A percentile compares a stretch with the other conserved stretches of the same genome.
Evolutionary conservation across 2,113 vertebrate genomes (phyloP).

Genomic region (Percopsis transmontana): DNA sequence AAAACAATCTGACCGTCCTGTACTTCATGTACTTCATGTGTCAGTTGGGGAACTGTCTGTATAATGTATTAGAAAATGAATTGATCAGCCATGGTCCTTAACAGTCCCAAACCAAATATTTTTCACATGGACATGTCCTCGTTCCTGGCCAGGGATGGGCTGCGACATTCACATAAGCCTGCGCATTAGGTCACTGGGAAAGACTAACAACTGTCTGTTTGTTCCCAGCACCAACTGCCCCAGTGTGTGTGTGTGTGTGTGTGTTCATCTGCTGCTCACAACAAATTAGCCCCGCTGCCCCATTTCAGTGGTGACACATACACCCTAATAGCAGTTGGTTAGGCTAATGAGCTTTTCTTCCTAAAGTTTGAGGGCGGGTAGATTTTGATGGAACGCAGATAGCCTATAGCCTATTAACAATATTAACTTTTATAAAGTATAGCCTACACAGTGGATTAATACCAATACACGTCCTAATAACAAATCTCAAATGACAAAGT

Average conservation of each 20-base stretch:
- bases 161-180: slow-evolving; percentile 71
- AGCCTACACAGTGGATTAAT: too few species aligned
- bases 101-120: slow-evolving; percentile 35
- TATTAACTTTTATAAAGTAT: too few species aligned
- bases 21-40: too few species aligned
- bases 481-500: too few species aligned
- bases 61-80: neutral
- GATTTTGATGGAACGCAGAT: neutral
- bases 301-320: slow-evolving; percentile 16
- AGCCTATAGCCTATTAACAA: too few species aligned
- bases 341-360: neutral
- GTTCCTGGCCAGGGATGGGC: slow-evolving; percentile 70
- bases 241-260: slow-evolving; percentile 14
- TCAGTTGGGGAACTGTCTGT: too few species aligned
- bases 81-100: slow-evolving; percentile 7
- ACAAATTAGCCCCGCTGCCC: slow-evolving; percentile 18
- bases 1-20: too few species aligned
- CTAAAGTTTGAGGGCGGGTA: neutral
- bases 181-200: slow-evolving; percentile 75
- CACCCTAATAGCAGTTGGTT: neutral
- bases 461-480: too few species aligned
- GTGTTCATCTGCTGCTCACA: slow-evolving; percentile 14
- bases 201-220: slow-evolving; percentile 78
- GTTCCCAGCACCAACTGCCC: slow-evolving; percentile 64
- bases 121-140: slow-evolving; percentile 54